phyloP scores from a whole-genome alignment of 2,113 vertebrate genomes.

The Chionodraco myersi region DNA sequence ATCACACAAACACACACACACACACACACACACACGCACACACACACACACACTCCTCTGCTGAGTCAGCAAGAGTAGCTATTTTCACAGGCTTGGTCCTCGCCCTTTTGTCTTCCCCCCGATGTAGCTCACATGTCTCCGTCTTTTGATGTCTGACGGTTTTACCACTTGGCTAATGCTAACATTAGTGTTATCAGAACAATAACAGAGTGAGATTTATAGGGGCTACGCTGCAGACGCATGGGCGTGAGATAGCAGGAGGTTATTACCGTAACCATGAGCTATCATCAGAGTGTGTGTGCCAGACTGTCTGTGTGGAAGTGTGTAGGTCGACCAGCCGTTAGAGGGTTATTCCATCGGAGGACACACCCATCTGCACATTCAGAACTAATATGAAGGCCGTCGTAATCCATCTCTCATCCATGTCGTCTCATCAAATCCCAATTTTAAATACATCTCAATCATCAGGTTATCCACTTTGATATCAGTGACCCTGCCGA shows the following conservation, averaged over 20 bases:
- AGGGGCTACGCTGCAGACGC: constrained; percentile 54
- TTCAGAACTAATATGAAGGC: neutral
- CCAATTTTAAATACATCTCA: neutral
- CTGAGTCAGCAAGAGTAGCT: constrained; percentile 73
- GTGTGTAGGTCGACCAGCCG: constrained; percentile 19
- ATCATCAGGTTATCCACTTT: neutral
- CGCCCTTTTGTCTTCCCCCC: constrained; percentile 59
- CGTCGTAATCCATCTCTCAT: neutral
- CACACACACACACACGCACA: no score
- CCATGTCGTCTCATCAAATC: no score
- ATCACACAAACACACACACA: constrained; percentile 23
- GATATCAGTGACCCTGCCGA: constrained; percentile 1
- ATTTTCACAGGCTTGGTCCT: constrained; percentile 76
- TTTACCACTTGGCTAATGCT: constrained; percentile 68
- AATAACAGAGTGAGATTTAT: constrained; percentile 73
- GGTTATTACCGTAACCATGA: constrained; percentile 62
- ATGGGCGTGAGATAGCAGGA: constrained; percentile 66
- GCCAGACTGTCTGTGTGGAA: constrained; percentile 32
- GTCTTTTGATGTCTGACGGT: constrained; percentile 63
- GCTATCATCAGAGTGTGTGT: constrained; percentile 34
- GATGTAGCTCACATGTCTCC: constrained; percentile 55
- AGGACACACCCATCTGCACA: neutral
- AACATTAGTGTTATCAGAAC: constrained; percentile 73
- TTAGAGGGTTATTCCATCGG: constrained; percentile 13
- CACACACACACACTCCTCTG: constrained; percentile 34